phyloP scores from a whole-genome alignment of 2,888 invertebrate species.

The Dolomedes plantarius region DNA sequence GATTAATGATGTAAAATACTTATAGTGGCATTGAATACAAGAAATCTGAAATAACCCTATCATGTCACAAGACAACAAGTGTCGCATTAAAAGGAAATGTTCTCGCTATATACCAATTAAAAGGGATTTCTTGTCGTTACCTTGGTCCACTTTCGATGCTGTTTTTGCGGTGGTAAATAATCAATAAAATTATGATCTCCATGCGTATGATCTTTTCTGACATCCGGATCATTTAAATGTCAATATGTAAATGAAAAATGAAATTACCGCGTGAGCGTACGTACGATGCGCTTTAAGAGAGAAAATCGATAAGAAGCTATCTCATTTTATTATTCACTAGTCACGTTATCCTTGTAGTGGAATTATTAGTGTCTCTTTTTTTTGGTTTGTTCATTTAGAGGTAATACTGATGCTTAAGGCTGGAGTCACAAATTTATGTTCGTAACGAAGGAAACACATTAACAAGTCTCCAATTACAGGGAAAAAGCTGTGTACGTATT shows the following conservation, averaged over 20 bases:
- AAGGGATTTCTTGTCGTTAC: not conserved
- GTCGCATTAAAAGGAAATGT: not conserved
- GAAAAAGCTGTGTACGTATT: too few species aligned
- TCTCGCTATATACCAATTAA: not conserved
- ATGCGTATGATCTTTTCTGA: not conserved
- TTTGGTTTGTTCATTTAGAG: not conserved
- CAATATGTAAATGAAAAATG: slow-evolving; percentile 25
- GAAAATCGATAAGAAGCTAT: too few species aligned
- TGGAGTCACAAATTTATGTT: not conserved
- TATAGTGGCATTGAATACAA: not conserved
- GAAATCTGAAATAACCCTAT: not conserved
- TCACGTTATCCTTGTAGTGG: not conserved
- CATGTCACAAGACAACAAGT: not conserved
- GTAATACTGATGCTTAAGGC: too few species aligned
- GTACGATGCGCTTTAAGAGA: too few species aligned
- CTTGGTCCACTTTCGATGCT: slow-evolving; percentile 40
- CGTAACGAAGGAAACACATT: not conserved
- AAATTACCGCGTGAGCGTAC: not conserved
- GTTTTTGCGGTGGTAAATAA: not conserved
- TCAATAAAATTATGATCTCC: not conserved
- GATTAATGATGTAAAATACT: not conserved
- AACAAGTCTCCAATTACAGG: too few species aligned
- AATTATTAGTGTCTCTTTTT: not conserved
- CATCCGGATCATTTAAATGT: slow-evolving; percentile 9
- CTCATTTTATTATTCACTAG: too few species aligned